phyloP scores from a whole-genome alignment of 2,113 vertebrate species.

The Eidolon helvum region DNA sequence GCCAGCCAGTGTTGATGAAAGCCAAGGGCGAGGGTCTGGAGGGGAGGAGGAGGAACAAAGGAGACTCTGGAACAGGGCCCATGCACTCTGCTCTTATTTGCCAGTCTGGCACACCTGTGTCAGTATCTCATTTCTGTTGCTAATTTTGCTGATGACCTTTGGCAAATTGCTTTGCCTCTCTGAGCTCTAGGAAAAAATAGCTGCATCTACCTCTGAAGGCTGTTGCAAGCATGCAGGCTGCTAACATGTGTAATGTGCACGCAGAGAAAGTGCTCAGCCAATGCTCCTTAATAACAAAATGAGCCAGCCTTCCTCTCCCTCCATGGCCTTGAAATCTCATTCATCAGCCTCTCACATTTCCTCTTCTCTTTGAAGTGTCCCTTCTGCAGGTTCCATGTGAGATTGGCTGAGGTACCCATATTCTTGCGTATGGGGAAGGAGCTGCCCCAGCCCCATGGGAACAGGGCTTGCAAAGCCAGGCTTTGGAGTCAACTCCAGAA shows the following conservation, averaged over 20 bases:
- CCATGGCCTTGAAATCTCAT: neutral
- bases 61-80: neutral
- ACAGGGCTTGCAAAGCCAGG: neutral
- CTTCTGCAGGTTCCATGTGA: neutral
- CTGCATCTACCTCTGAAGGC: neutral
- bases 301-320: too few relatives aligned
- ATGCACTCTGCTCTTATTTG: neutral
- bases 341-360: too few relatives aligned
- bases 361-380: neutral
- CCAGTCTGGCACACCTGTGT: neutral
- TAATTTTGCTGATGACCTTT: neutral
- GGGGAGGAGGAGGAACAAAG: neutral
- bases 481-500: neutral
- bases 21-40: neutral
- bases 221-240: neutral
- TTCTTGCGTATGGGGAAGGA: neutral
- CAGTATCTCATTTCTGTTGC: neutral
- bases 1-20: neutral
- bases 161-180: neutral
- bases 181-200: neutral
- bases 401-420: neutral
- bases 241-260: fast-evolving
- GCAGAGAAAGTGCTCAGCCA: neutral
- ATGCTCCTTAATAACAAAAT: neutral
- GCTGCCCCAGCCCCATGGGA: neutral